Evolutionary conservation across 2,113 vertebrate species (phyloP).

Genomic region (Odontophorus gujanensis): DNA sequence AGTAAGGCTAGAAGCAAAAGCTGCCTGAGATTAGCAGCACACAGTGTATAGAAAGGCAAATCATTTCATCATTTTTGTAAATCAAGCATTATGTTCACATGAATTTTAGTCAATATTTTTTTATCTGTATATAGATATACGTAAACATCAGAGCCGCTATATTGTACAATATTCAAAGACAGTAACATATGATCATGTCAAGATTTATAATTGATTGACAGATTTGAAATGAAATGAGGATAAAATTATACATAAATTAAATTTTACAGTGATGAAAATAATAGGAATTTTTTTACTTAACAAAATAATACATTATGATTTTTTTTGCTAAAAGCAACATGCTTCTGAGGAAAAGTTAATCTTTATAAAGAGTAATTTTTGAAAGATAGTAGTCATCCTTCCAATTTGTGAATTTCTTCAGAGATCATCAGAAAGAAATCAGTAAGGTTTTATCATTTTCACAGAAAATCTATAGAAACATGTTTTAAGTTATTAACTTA

Average conservation of each 20-base stretch:
- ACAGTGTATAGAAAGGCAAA: not conserved
- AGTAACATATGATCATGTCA: not conserved
- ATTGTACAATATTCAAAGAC: not conserved
- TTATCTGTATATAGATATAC: not conserved
- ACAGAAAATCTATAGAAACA: not conserved
- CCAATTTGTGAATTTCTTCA: not conserved
- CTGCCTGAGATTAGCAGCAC: not conserved
- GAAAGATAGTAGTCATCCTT: not conserved
- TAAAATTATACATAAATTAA: not conserved
- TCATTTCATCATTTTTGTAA: not conserved
- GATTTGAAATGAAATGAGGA: not conserved
- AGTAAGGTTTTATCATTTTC: not conserved
- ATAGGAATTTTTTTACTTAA: not conserved
- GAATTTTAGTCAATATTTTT: not conserved
- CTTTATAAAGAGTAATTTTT: not conserved
- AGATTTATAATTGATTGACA: not conserved
- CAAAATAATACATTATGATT: not conserved
- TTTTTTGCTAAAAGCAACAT: not conserved
- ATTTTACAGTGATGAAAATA: not conserved
- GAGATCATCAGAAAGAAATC: not conserved
- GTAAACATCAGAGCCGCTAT: not conserved
- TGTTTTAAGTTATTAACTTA: not conserved
- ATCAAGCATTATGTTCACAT: not conserved
- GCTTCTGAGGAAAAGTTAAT: not conserved
- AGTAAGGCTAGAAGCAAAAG: not conserved